These are phyloP conservation scores for Pseudobourletiella spinata DNA, from an alignment of 1,140 invertebrate genomes.

Conservation along the genomic window DNA sequence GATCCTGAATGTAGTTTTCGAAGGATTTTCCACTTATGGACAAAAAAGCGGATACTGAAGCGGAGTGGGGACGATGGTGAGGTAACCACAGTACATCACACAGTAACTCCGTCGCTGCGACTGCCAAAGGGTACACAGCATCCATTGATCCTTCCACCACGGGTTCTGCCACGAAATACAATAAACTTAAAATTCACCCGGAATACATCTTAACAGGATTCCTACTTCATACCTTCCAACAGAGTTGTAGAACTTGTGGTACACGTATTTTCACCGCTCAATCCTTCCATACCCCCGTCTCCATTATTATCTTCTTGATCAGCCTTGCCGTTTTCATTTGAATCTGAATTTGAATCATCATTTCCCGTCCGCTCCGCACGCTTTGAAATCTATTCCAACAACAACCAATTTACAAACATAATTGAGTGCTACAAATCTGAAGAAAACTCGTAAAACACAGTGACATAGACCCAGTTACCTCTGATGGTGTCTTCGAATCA, in stretches of 20 bases:
- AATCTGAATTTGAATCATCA: background rate
- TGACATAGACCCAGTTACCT: background rate
- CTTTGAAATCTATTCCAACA: background rate
- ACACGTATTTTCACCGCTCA: no score
- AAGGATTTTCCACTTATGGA: slow-evolving; percentile 34
- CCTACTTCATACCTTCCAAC: no score
- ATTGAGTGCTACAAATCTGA: background rate
- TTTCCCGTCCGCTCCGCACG: background rate
- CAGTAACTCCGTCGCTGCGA: slow-evolving; percentile 21
- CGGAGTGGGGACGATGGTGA: slow-evolving; percentile 26
- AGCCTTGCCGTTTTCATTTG: background rate
- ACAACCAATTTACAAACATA: background rate
- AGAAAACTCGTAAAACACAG: background rate
- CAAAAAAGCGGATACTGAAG: slow-evolving; percentile 27
- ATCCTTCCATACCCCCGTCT: no score
- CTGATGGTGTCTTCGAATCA: background rate
- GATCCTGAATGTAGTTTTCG: slow-evolving; percentile 31
- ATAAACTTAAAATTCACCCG: no score
- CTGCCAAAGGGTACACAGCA: slow-evolving; percentile 22
- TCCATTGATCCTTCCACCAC: slow-evolving; percentile 11
- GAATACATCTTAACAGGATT: no score
- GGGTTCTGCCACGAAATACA: no score
- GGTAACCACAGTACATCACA: slow-evolving; percentile 34
- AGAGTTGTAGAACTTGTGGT: no score
- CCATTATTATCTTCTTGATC: background rate